These are phyloP conservation scores for Phengaris arion DNA, from an alignment of 2,888 invertebrate genomes.

Conservation along the genomic window DNA sequence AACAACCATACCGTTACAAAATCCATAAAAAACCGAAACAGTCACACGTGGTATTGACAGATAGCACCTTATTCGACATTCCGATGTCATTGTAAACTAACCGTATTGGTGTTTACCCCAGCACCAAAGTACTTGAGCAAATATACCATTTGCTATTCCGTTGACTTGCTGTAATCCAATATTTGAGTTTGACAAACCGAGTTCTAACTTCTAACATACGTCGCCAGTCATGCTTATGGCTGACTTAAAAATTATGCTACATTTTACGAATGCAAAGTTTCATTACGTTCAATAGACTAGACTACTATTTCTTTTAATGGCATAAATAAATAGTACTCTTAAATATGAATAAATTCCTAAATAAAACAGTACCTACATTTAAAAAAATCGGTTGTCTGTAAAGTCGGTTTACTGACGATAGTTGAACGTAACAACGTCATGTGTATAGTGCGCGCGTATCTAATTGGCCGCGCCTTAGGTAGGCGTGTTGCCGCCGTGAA, in stretches of 20 bases:
- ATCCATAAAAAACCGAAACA: constrained; percentile 15
- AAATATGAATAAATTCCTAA: too few relatives aligned
- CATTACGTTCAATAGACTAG: too few relatives aligned
- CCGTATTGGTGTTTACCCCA: constrained; percentile 70
- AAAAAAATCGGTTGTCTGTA: too few relatives aligned
- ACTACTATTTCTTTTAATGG: too few relatives aligned
- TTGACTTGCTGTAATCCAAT: constrained; percentile 63
- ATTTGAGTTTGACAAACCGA: constrained; percentile 74
- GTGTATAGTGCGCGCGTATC: too few relatives aligned
- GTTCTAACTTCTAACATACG: constrained; percentile 43
- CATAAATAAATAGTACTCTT: too few relatives aligned
- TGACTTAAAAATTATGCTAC: constrained; percentile 3
- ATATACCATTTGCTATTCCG: constrained; percentile 73
- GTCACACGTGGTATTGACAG: constrained; percentile 24
- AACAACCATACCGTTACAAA: constrained; percentile 1
- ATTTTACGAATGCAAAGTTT: not conserved
- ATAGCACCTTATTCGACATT: constrained; percentile 46
- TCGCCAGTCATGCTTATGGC: constrained; percentile 13
- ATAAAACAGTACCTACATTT: too few relatives aligned
- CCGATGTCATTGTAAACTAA: constrained; percentile 62
- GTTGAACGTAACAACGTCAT: too few relatives aligned
- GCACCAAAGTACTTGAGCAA: constrained; percentile 66
- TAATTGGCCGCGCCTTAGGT: too few relatives aligned
- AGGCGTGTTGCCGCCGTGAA: too few relatives aligned
- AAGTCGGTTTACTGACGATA: too few relatives aligned